Conservation (phyloP, 2,113 vertebrate species). For the Tinamus guttatus region DNA sequence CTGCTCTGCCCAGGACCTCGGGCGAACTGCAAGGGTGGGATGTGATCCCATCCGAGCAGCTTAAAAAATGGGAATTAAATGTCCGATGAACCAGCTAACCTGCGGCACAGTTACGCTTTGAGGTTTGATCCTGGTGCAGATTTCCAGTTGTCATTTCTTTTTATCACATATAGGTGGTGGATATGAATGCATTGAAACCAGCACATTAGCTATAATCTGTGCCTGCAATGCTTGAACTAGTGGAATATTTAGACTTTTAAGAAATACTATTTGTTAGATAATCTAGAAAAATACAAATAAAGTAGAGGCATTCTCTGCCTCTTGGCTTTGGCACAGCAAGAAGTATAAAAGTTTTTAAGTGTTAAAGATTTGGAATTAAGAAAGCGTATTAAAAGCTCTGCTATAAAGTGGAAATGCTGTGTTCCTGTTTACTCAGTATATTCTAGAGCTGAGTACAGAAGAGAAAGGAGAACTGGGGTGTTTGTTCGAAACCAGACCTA, state of each 20-base stretch:
- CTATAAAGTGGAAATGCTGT: neutral
- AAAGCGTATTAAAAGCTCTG: neutral
- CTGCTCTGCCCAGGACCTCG: fast-evolving
- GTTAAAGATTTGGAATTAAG: neutral
- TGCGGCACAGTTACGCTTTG: neutral
- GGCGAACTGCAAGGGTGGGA: neutral
- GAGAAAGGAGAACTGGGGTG: neutral
- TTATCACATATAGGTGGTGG: neutral
- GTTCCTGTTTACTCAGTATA: neutral
- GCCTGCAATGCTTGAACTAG: neutral
- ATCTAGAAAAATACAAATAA: neutral
- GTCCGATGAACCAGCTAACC: neutral
- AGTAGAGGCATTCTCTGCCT: neutral
- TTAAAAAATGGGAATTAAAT: neutral
- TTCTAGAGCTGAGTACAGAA: neutral
- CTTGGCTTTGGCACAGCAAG: slow-evolving; percentile 37
- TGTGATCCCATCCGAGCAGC: neutral
- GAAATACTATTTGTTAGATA: slow-evolving; percentile 21
- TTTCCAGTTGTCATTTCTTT: slow-evolving; percentile 32
- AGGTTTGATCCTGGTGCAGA: slow-evolving; percentile 2
- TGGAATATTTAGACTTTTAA: neutral
- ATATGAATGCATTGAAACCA: neutral
- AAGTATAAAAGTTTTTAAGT: slow-evolving; percentile 32
- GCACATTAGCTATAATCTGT: neutral
- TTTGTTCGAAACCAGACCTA: neutral